These are phyloP conservation scores for Alosa sapidissima DNA, from an alignment of 2,797 vertebrate genomes.

Conservation along the genomic window DNA sequence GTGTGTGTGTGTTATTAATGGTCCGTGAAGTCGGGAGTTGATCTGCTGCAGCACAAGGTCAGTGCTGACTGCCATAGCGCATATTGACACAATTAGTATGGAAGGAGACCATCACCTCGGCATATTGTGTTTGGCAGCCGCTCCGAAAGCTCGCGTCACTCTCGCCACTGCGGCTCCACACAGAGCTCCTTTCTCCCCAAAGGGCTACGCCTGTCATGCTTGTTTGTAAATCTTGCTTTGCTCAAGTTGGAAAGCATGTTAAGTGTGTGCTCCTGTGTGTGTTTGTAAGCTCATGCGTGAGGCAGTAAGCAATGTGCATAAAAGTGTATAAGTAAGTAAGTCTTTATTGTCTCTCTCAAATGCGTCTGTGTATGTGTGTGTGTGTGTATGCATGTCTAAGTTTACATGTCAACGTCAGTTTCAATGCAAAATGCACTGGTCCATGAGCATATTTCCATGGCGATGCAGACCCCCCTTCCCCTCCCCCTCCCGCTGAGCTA, in stretches of 20 bases:
- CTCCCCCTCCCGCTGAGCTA: not conserved
- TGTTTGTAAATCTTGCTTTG: constrained; percentile 65
- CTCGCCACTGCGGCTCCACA: constrained; percentile 60
- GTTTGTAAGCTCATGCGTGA: not conserved
- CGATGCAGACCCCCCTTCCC: not conserved
- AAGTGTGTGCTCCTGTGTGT: not conserved
- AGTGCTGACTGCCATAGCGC: constrained; percentile 60
- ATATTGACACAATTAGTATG: constrained; percentile 73
- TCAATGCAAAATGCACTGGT: not conserved
- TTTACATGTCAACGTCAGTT: constrained; percentile 36
- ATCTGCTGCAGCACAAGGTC: constrained; percentile 62
- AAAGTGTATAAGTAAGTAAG: not conserved
- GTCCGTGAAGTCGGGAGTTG: constrained; percentile 60
- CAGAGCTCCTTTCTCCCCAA: constrained; percentile 65
- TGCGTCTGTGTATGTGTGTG: constrained; percentile 12
- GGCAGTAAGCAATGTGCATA: not conserved
- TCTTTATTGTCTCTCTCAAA: no score
- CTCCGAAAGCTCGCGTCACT: constrained; percentile 65
- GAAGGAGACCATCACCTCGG: constrained; percentile 62
- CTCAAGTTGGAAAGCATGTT: constrained; percentile 60
- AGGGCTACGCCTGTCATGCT: constrained; percentile 55
- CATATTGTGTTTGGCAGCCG: constrained; percentile 70
- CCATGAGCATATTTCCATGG: constrained; percentile 9
- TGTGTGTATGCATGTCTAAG: not conserved
- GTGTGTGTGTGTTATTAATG: constrained; percentile 60